Base-by-base conservation (phyloP, 2,797 vertebrate species). In the Alcedo quadribrachys region DNA sequence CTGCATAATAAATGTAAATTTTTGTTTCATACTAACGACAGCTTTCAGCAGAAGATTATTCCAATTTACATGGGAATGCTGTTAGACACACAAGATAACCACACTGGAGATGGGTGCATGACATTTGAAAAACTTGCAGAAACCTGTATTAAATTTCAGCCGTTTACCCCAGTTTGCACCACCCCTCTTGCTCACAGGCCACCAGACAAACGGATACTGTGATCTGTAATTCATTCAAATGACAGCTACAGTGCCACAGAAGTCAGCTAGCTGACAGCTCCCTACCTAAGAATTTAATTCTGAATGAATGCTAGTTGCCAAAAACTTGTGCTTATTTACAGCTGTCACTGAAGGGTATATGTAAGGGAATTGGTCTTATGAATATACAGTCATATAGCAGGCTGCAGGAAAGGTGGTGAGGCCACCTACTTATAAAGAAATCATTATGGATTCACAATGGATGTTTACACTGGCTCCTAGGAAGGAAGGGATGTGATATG, bases 281-380 rank as follows among this genome's bases (percentile, higher is more conserved):
- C 43, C 66, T 81, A 69, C n/a, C 74, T 54, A 37, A 40, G 77
- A 73, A 91, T 85, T 89, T 91, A 73, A 87, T 86, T 94, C 57
- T 2, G 2, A 73, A n/a, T 37, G 40, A 84, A 84, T 67, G n/a
- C 67, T 50, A 32, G 35, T 63, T 88, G 74, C 43, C 48, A 69
- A 55, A 62, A 15, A 82, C 25, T 46, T 60, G 20, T 16, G 60
- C 35, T 69, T 83, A 85, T 83, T 89, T 83, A 87, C 55, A 83
- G 66, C 51, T 87, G 55, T 71, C n/a, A 22, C 48, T 66, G 30
- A 91, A 78, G 48, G 35, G 28, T 15, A 82, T 37, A 43, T 50
- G 3, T 13, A 80, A 78, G 30, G 30, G n/a, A 81, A 74, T 2
- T 50, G 32, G 16, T 69, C 48, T 55, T 24, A 73, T 1, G n/a